Evolutionary conservation across 2,888 invertebrate species (phyloP).

Genomic region (Dryobota labecula): DNA sequence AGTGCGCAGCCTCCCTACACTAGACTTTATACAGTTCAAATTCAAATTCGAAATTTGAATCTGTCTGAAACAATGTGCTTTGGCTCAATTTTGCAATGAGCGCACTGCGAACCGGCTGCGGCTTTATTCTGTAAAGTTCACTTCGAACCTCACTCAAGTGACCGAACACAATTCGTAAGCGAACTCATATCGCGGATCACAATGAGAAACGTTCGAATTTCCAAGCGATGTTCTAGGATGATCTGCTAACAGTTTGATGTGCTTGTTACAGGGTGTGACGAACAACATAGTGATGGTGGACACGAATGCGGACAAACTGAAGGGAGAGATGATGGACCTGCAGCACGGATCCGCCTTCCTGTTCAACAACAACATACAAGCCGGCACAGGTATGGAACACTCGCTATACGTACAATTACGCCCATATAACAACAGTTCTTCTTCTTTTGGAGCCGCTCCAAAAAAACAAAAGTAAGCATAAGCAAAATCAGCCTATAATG

Average conservation of each 20-base stretch:
- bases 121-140: neutral
- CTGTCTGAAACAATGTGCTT: neutral
- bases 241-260: neutral
- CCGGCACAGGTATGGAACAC: slow-evolving; percentile 83
- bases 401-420: neutral
- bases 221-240: neutral
- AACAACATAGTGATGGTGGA: slow-evolving; percentile 96
- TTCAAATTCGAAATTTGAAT: too few species aligned
- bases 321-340: slow-evolving; percentile 97
- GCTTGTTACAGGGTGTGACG: slow-evolving; percentile 92
- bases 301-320: slow-evolving; percentile 94
- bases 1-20: neutral
- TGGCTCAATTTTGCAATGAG: neutral
- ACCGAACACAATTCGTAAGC: neutral
- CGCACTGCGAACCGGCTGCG: too few species aligned
- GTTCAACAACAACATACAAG: slow-evolving; percentile 94
- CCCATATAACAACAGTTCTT: neutral
- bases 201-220: neutral
- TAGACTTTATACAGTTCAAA: neutral
- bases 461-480: neutral
- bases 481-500: neutral
- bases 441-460: neutral
- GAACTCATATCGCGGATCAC: neutral
- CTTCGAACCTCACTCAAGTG: neutral
- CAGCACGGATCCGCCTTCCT: slow-evolving; percentile 97